These are phyloP conservation scores for Meandrina meandrites DNA, from an alignment of 92 coral and sea anemone species.

Conservation along the genomic window DNA sequence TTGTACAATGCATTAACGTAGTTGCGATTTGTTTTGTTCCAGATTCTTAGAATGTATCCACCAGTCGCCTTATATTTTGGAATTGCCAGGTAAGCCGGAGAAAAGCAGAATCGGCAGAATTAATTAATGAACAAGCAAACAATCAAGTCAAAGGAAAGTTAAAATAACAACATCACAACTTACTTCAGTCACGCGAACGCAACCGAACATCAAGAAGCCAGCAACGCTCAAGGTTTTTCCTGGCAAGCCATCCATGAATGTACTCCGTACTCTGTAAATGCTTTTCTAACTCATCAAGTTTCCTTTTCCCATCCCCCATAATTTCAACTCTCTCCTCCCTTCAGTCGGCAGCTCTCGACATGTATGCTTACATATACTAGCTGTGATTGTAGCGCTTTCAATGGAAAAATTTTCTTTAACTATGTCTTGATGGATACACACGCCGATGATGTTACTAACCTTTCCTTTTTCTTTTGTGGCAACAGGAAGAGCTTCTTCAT, in stretches of 20 bases:
- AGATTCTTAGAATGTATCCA: slow-evolving; percentile 85
- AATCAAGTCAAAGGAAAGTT: background rate
- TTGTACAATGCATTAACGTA: background rate
- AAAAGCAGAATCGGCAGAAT: background rate
- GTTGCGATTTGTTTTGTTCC: background rate
- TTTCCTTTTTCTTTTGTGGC: background rate
- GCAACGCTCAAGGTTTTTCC: background rate
- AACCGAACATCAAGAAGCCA: background rate
- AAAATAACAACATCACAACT: background rate
- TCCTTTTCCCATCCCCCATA: background rate
- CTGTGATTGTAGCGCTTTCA: background rate
- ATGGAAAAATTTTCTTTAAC: no score
- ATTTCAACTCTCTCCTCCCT: background rate
- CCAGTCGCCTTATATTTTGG: slow-evolving; percentile 88
- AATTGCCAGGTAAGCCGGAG: slow-evolving; percentile 67
- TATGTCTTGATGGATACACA: background rate
- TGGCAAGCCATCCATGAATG: background rate
- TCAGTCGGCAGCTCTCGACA: no score
- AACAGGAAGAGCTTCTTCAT: slow-evolving; percentile 63
- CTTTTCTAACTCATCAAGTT: background rate
- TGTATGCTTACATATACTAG: no score
- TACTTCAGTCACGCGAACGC: background rate
- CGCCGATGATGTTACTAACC: background rate
- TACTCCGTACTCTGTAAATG: background rate
- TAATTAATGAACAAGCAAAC: background rate